Base-by-base conservation (phyloP, 2,888 invertebrate genomes). In the Atethmia centrago region DNA sequence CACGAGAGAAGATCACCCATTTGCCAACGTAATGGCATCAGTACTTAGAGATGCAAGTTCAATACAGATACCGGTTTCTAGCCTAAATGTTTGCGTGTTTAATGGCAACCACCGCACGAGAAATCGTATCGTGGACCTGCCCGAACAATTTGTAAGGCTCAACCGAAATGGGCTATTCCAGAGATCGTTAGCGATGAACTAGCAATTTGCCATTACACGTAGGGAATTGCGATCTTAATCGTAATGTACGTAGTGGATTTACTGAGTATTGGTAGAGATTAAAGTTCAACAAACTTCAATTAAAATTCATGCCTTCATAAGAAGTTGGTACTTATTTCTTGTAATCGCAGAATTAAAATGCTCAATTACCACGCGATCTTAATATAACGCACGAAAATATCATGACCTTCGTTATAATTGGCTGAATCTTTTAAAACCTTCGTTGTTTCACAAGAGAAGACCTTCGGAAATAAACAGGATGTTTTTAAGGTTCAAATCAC, bases 161-260 rank as follows among this genome's bases (percentile, higher is more conserved):
- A 80, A 71, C 77, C 66, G n/a, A 80, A 83, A 82, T 82, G 77
- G 84, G 84, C 71, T 66, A 82, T 81, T 80, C 80, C 68, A 81
- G 61, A 69, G 85, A 45, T 76, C 68, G 84, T 84, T 82, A 81
- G 61, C 68, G 58, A 84, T 80, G 81, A 65, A 84, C 82, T 76
- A 76, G 84, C 82, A 71, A 76, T 82, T 84, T 76, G 82, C 81
- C 70, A 76, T 81, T 80, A 81, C 67, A 84, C 80, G 76, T 74
- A 80, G 59, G 83, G 80, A 51, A 82, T 84, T 82, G 82, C 61
- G 84, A 84, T 81, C 71, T 81, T 84, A 76, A 82, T 82, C 82
- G 77, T 68, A 68, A 74, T 80, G 40, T 75, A 70, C 65, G 78
- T 36, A 77, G 51, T 59, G 45, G 78, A 79, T 82, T 78, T 82